A percentile compares a stretch with the other conserved stretches of the same genome.
phyloP scores from a whole-genome alignment of 1,140 invertebrate species.

The Probaryconus sp. region DNA sequence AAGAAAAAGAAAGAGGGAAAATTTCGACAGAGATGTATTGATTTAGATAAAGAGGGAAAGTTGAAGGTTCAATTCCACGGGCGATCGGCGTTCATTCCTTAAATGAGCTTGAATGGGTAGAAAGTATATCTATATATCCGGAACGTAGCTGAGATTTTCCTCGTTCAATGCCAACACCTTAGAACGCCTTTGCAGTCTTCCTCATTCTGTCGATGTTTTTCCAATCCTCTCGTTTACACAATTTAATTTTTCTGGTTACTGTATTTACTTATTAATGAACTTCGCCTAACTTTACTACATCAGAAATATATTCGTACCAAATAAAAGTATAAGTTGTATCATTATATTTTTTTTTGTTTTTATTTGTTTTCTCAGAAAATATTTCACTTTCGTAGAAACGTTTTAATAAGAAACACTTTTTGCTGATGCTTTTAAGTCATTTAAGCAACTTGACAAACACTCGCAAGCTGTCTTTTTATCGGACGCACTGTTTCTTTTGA shows the following conservation, averaged over 20 bases:
- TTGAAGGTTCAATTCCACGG: conserved; percentile 61
- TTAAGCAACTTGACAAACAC: no score
- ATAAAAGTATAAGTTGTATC: no score
- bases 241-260: conserved; percentile 33
- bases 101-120: conserved; percentile 50
- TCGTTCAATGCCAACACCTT: conserved; percentile 55
- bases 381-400: no score
- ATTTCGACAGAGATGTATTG: conserved; percentile 58
- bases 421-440: no score
- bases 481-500: no score
- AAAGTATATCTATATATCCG: conserved; percentile 51
- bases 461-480: no score
- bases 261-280: conserved; percentile 37
- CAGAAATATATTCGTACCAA: no score
- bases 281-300: neutral
- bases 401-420: no score
- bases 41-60: conserved; percentile 62
- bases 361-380: no score
- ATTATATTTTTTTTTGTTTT: no score
- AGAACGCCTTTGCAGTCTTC: conserved; percentile 8
- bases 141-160: conserved; percentile 42
- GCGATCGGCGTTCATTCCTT: conserved; percentile 62
- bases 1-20: conserved; percentile 48
- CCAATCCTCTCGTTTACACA: conserved; percentile 17
- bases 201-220: conserved; percentile 9